Conservation (phyloP, 2,113 vertebrate genomes). For the Catagonus wagneri region DNA sequence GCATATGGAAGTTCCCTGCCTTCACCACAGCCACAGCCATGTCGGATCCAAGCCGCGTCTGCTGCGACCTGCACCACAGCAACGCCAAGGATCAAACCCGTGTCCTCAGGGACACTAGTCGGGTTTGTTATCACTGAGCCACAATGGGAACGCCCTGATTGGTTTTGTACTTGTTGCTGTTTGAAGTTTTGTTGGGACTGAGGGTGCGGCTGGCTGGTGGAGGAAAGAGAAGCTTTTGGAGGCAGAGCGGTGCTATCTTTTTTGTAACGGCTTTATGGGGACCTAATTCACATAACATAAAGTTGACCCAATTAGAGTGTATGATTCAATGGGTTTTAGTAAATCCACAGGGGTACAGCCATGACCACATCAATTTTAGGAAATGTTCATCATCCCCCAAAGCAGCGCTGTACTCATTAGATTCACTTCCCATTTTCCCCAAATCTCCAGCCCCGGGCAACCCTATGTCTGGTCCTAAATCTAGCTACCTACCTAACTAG, state of each 20-base stretch:
- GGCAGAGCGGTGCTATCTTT: neutral
- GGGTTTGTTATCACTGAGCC: too few relatives aligned
- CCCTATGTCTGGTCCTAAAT: rapidly evolving
- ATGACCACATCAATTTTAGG: rapidly evolving
- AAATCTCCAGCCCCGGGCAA: neutral
- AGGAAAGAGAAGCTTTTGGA: neutral
- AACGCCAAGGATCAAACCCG: too few relatives aligned
- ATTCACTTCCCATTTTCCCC: neutral
- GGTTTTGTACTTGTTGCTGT: neutral
- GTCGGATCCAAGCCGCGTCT: too few relatives aligned
- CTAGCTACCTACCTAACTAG: rapidly evolving
- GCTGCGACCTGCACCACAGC: too few relatives aligned
- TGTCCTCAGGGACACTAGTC: too few relatives aligned
- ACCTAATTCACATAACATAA: rapidly evolving
- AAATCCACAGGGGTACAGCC: neutral
- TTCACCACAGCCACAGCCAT: too few relatives aligned
- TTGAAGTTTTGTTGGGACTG: neutral
- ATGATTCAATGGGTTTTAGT: rapidly evolving
- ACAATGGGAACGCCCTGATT: too few relatives aligned
- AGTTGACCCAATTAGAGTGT: rapidly evolving
- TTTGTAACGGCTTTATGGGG: neutral
- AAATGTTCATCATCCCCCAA: neutral
- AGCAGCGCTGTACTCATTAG: neutral
- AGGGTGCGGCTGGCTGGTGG: neutral
- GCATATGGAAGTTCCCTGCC: too few relatives aligned